Evolutionary conservation across 2,797 vertebrate species (phyloP).

Genomic region (Macroramphosus scolopax): DNA sequence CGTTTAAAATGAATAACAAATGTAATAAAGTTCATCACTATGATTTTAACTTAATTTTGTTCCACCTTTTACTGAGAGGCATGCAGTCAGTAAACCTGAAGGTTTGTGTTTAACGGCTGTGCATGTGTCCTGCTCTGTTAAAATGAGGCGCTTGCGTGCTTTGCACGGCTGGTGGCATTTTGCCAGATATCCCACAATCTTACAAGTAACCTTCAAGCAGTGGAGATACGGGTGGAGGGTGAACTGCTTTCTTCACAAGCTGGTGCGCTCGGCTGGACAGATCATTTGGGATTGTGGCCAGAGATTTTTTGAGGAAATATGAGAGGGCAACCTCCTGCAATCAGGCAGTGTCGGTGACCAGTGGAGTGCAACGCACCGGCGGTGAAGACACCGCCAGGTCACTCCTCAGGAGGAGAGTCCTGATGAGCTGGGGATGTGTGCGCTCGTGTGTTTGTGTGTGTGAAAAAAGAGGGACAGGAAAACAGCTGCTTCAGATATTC

Average conservation of each 20-base stretch:
- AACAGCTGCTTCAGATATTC: slow-evolving; percentile 50
- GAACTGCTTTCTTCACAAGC: slow-evolving; percentile 31
- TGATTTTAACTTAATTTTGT: too few relatives aligned
- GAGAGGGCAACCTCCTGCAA: slow-evolving; percentile 63
- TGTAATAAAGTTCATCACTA: too few relatives aligned
- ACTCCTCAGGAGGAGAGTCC: slow-evolving; percentile 33
- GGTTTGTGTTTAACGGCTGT: neutral
- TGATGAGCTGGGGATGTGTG: slow-evolving; percentile 37
- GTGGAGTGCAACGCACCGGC: slow-evolving; percentile 50
- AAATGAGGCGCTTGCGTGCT: slow-evolving; percentile 29
- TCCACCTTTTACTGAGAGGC: neutral
- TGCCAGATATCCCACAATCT: slow-evolving; percentile 48
- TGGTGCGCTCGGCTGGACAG: slow-evolving; percentile 45
- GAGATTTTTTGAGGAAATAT: slow-evolving; percentile 61
- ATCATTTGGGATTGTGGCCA: slow-evolving; percentile 56
- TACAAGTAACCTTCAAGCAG: slow-evolving; percentile 47
- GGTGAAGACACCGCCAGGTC: slow-evolving; percentile 50
- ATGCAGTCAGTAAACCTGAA: slow-evolving; percentile 2
- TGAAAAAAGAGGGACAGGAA: slow-evolving; percentile 18
- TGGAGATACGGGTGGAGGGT: slow-evolving; percentile 22
- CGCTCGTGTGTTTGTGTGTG: slow-evolving; percentile 16
- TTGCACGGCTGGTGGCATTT: slow-evolving; percentile 33
- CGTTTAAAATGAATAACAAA: too few relatives aligned
- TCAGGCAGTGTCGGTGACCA: slow-evolving; percentile 55
- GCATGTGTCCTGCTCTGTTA: slow-evolving; percentile 26